Evolutionary conservation across 2,888 invertebrate species (phyloP).

Genomic region (Phalera bucephala): DNA sequence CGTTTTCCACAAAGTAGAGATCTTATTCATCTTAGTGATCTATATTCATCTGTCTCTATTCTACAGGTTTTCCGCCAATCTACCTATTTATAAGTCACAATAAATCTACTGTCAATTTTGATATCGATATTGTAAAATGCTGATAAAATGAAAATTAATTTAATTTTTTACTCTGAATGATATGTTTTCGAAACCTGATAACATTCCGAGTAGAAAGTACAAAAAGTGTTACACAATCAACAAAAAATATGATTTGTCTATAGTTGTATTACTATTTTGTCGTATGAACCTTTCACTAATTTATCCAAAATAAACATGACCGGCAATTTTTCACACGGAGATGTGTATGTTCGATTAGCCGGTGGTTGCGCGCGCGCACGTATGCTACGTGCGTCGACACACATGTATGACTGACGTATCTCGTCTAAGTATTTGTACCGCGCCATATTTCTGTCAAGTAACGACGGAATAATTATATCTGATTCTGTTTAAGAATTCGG

Average conservation of each 20-base stretch:
- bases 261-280: conserved; percentile 15
- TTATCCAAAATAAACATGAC: conserved; percentile 5
- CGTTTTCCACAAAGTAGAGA: too few species aligned
- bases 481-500: conserved; percentile 35
- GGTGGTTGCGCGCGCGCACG: neutral
- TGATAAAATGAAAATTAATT: too few species aligned
- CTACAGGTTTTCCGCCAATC: too few species aligned
- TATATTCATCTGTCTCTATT: too few species aligned
- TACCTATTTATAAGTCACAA: too few species aligned
- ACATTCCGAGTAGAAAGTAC: conserved; percentile 22
- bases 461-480: conserved; percentile 34
- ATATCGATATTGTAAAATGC: too few species aligned
- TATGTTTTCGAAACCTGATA: conserved; percentile 17
- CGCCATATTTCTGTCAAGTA: conserved; percentile 29
- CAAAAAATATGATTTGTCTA: conserved; percentile 18
- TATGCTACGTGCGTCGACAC: conserved; percentile 8
- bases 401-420: conserved; percentile 17
- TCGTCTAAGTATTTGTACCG: conserved; percentile 29
- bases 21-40: too few species aligned
- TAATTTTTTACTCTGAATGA: too few species aligned
- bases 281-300: conserved; percentile 20
- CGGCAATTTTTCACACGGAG: conserved; percentile 1
- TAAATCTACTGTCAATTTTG: too few species aligned
- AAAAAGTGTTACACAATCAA: conserved; percentile 23
- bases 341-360: neutral